Base-by-base conservation (phyloP, 2,888 invertebrate species). In the Steinernema hermaphroditum region DNA sequence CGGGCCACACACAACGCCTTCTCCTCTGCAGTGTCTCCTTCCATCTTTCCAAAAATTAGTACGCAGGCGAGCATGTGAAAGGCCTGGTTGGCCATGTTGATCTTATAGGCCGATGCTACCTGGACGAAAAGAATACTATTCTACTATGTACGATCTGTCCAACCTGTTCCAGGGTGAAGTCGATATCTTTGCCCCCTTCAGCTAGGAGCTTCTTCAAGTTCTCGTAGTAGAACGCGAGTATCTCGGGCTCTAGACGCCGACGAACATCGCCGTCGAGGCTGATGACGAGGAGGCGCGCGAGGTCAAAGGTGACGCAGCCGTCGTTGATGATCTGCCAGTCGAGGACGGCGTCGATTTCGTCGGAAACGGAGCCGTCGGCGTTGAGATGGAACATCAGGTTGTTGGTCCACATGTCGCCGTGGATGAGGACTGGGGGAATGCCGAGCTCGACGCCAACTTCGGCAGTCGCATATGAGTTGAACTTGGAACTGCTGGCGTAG, bases 281-380 rank as follows among this genome's bases (percentile, higher is more conserved):
- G 16, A 62, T 6, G 32, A 32, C 32, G 32, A 62, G 16, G 27
- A 62, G 62, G 1, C 62, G 62, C 2, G 62, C 62, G 8, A 62
- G 27, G 34, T 62, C 62, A 16, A 62, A 62, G 32, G 62, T 32
- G 32, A 62, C 62, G 32, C 62, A 62, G 14, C 70, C 70, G 24
- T 70, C 70, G 41, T 46, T 34, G 37, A 70, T 44, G 41, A 70
- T 70, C 24, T 70, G 70, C 49, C 49, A 70, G 41, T 70, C 70
- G 9, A 70, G 54, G 24, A 70, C 22, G 24, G 70, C 46, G 41
- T 22, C 27, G 19, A 70, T 8, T 9, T 46, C 70, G 62, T 70
- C 43, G 37, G 37, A 19, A 6, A 70, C 24, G 37, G 54, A 57
- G 22, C 70, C 70, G 27, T 70, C 70, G 19, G 32, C 70, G 24